phyloP scores from a whole-genome alignment of 2,113 vertebrate species.

The Ctenomys sociabilis region DNA sequence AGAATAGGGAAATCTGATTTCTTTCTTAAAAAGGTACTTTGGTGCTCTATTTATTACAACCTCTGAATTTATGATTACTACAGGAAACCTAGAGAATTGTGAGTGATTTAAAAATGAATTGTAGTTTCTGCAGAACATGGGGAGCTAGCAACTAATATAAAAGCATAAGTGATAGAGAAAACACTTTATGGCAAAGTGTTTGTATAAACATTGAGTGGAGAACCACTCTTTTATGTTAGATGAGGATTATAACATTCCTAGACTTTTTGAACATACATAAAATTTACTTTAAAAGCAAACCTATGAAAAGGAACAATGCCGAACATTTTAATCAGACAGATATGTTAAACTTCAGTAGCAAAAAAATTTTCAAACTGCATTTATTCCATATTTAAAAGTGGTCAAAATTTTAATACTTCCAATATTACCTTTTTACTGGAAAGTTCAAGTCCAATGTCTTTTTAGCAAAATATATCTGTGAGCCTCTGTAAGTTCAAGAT shows the following conservation, averaged over 20 bases:
- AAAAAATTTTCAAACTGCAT: not conserved
- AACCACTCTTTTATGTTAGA: not conserved
- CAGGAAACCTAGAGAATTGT: not conserved
- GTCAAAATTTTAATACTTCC: not conserved
- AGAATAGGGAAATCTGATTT: not conserved
- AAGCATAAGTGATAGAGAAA: not conserved
- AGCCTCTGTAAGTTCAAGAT: not conserved
- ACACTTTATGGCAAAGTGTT: not conserved
- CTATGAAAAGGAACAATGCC: not conserved
- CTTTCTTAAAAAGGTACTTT: not conserved
- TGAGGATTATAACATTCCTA: not conserved
- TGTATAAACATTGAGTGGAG: not conserved
- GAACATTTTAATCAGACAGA: not conserved
- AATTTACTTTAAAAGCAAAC: not conserved
- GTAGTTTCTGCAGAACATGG: not conserved
- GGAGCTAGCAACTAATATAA: not conserved
- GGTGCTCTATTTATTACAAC: not conserved
- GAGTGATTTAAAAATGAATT: not conserved
- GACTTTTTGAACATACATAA: not conserved
- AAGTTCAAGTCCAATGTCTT: not conserved
- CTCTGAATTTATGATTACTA: not conserved
- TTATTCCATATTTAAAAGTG: not conserved
- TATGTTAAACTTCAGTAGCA: not conserved
- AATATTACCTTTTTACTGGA: not conserved
- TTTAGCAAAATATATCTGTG: not conserved